A percentile compares a stretch with the other conserved stretches of the same genome.
phyloP scores from a whole-genome alignment of 1,140 invertebrate genomes.

The Calephelis nemesis region DNA sequence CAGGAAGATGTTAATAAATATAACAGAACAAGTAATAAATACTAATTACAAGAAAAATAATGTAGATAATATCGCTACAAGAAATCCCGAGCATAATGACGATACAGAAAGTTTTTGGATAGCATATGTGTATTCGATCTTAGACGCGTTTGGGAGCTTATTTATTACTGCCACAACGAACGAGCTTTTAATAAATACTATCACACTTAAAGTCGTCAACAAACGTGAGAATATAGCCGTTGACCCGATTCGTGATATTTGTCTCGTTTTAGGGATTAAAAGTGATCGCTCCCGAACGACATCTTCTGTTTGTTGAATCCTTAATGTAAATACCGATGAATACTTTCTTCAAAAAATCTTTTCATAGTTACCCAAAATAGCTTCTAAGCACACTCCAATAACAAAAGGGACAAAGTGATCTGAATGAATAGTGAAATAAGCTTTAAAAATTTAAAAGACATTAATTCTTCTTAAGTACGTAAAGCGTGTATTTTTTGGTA shows the following conservation, averaged over 20 bases:
- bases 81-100: conserved; percentile 59
- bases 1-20: conserved; percentile 21
- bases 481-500: conserved; percentile 40
- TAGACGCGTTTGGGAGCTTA: conserved; percentile 68
- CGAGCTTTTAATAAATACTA: conserved; percentile 78
- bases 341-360: conserved; percentile 47
- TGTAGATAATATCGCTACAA: conserved; percentile 63
- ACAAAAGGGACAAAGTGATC: conserved; percentile 51
- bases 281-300: conserved; percentile 61
- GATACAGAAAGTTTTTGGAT: conserved; percentile 56
- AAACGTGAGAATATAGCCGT: conserved; percentile 76
- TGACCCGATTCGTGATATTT: conserved; percentile 76
- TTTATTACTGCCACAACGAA: conserved; percentile 67
- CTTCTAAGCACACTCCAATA: conserved; percentile 62
- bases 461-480: conserved; percentile 39
- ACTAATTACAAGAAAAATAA: conserved; percentile 76
- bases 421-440: conserved; percentile 16
- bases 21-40: conserved; percentile 60
- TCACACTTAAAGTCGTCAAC: conserved; percentile 75
- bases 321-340: conserved; percentile 65
- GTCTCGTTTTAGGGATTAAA: conserved; percentile 74
- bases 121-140: conserved; percentile 70
- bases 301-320: conserved; percentile 66
- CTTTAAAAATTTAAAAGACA: conserved; percentile 50
- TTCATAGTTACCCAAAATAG: conserved; percentile 68